Evolutionary conservation across 2,888 invertebrate genomes (phyloP), one percentile per base, ranked within the genome.

Genomic region (Pterobdella sp.): DNA sequence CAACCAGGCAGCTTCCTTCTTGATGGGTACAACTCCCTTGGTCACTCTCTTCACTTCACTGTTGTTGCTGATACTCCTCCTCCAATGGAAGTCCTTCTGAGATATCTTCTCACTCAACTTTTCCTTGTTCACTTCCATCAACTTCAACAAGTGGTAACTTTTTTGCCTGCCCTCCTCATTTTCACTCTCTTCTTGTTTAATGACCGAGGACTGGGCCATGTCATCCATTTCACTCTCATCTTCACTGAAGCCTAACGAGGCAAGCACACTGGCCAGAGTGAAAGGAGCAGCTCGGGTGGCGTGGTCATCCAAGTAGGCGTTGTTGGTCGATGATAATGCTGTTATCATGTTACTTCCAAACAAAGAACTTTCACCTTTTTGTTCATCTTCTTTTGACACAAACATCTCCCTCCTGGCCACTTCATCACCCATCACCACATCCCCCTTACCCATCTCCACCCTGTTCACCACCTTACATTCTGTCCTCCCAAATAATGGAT

Each of bases 181-280:
- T 2, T 65, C 72, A 22, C 18, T 26, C 60, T 56, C 60, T 26
- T 56, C 60, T 3, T 26, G 26, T 18, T 65, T 35, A 26, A 65
- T 35, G 32, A 64, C 34, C 26, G 42, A 68, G 18, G 26, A 34
- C 18, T 35, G 68, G 42, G 65, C 56, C n/a, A 32, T 67, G 34
- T 64, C 74, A 22, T 75, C 75, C 35, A 63, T 42, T 18, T 52
- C 69, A 34, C 74, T 74, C 36, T 76, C 77, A 18, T 93, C 92
- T 78, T 94, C 94, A 0, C 93, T 75, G 32, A 75, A 76, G 18
- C 68, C 78, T 72, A 78, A 63, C 1, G 93, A 81, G 73, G 78
- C 93, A 93, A 94, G 94, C 80, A 91, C 91, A 29, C 94, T 94
- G 0, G 92, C 94, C 26, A 95, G 85, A 0, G 95, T 95, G 14